phyloP scores from a whole-genome alignment of 2,888 invertebrate species.

The Euspilapteryx auroguttella region DNA sequence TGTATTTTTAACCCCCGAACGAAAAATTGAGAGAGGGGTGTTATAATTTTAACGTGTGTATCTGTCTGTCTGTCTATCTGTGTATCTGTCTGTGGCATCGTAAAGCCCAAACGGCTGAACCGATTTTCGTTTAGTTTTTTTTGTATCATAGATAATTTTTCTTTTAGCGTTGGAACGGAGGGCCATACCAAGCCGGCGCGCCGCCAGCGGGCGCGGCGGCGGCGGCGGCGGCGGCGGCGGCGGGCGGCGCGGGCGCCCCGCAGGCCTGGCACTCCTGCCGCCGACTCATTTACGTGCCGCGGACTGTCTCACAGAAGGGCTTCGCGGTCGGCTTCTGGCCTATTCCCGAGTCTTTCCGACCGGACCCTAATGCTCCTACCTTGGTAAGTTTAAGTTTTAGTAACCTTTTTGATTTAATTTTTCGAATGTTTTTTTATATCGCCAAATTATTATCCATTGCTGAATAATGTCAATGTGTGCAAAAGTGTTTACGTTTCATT shows the following conservation, averaged over 20 bases:
- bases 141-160: too few species aligned
- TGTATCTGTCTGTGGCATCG: too few species aligned
- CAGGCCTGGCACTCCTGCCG: slow-evolving; percentile 89
- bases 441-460: too few species aligned
- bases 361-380: slow-evolving; percentile 84
- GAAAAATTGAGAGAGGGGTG: too few species aligned
- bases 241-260: slow-evolving; percentile 41
- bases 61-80: too few species aligned
- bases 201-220: slow-evolving; percentile 33
- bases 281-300: slow-evolving; percentile 88
- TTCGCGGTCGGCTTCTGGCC: slow-evolving; percentile 98
- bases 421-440: background rate
- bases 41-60: too few species aligned
- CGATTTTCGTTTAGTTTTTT: too few species aligned
- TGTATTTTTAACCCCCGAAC: too few species aligned
- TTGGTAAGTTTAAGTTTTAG: slow-evolving; percentile 52
- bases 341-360: slow-evolving; percentile 98
- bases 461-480: too few species aligned
- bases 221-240: slow-evolving; percentile 34
- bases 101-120: too few species aligned
- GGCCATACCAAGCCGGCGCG: slow-evolving; percentile 27
- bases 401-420: slow-evolving; percentile 4
- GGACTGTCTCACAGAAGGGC: slow-evolving; percentile 87
- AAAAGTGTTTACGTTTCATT: too few species aligned
- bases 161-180: slow-evolving; percentile 48